Evolutionary conservation across 2,113 vertebrate species (phyloP), one percentile per base, ranked within the genome.

Genomic region (Otocyon megalotis): DNA sequence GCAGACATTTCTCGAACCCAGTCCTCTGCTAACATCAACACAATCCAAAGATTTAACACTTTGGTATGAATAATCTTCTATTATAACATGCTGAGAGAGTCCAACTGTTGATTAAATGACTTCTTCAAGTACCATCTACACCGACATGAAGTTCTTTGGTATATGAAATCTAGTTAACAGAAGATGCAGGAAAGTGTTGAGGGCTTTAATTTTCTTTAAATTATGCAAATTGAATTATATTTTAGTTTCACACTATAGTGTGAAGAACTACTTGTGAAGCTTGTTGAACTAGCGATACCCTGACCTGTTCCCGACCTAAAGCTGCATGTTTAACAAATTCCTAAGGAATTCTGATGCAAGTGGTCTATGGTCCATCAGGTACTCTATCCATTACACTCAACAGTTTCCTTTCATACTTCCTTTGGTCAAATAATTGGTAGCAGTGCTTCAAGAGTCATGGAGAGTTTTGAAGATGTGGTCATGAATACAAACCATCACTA

Each of bases 71-170:
- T 0, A 90, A 65, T 71, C 53, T 87, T 63, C 86, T 67, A 86
- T 65, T 9, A 15, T 13, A 91, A 77, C 50, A 43, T 79, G 26
- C 54, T 8, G 48, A 85, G 48, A 95, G 43, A 79, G 54, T 20
- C 60, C 90, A 89, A 93, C 11, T 79, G 20, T 77, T 94, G 76
- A 77, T 37, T 76, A 92, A 88, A 83, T 30, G 15, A 76, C 77
- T 88, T 83, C 24, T 87, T 94, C 60, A 92, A 26, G 43, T 48
- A 85, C 90, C 84, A 92, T 60, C 22, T 94, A 20, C 94, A 80
- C 3, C 16, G 30, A 67, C 54, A 56, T 14, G 32, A 77, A 80
- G 72, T 32, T 90, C 58, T 65, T 71, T 81, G 32, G 32, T 80
- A 76, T 6, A 83, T 11, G 28, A 83, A 96, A 37, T 37, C n/a